Percentiles rank a stretch among this genome's conserved stretches.
These are phyloP conservation scores for Tigriopus californicus DNA, from an alignment of 2,888 invertebrate species.

Conservation along the genomic window DNA sequence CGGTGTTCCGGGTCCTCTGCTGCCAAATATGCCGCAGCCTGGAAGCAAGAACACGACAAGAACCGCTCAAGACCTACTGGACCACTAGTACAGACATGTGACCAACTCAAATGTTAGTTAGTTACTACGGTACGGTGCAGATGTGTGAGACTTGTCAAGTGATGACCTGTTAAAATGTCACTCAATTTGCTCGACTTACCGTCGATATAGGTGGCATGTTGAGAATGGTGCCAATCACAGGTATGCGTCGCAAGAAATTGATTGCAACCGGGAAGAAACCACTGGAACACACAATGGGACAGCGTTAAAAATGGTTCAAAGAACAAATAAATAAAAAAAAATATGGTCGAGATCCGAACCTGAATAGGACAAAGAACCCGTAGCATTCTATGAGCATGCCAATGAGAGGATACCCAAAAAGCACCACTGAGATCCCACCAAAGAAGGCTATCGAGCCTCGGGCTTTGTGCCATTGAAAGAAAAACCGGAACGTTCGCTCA, in stretches of 20 bases:
- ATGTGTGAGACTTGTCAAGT: no score
- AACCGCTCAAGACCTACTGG: no score
- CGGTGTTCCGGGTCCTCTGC: no score
- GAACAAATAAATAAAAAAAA: background rate
- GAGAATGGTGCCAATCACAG: slow-evolving; percentile 68
- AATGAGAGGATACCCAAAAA: slow-evolving; percentile 84
- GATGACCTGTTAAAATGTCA: no score
- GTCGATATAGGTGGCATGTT: slow-evolving; percentile 74
- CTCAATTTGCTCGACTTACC: no score
- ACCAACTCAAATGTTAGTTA: background rate
- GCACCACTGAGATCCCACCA: slow-evolving; percentile 74
- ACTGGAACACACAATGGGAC: slow-evolving; percentile 39
- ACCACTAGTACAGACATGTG: background rate
- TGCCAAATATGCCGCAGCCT: background rate
- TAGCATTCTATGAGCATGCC: slow-evolving; percentile 94
- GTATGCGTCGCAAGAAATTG: slow-evolving; percentile 81
- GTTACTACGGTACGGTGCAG: no score
- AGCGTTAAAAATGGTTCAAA: background rate
- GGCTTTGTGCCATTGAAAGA: slow-evolving; percentile 89
- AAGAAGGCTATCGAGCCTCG: slow-evolving; percentile 77
- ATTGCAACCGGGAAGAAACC: slow-evolving; percentile 93
- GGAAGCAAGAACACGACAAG: background rate
- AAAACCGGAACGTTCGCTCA: slow-evolving; percentile 80
- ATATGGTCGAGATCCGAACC: no score
- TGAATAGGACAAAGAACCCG: slow-evolving; percentile 52